Base-by-base conservation (phyloP, 2,888 invertebrate genomes). In the Drosophila paracracens region DNA sequence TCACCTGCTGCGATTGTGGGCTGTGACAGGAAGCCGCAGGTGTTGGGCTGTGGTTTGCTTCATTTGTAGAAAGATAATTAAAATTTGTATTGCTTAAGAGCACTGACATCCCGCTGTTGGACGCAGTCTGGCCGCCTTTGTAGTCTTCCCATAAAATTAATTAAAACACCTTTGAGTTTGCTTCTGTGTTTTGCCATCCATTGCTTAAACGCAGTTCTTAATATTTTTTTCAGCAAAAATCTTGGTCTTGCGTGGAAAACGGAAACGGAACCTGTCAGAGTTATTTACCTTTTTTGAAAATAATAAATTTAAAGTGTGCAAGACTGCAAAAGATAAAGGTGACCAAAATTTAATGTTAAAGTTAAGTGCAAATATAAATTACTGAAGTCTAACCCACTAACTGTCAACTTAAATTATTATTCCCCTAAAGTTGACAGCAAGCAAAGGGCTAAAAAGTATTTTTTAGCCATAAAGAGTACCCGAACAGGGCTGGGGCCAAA, bases 41-140 rank as follows among this genome's bases (percentile, higher is more conserved):
- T 58, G 36, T 62, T 67, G 65, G 50, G 25, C 13, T 56, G 27
- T 51, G 60, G 50, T 51, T 11, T 69, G 62, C 13, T 64, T 52
- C 52, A 33, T 25, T 59, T 33, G 29, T 46, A 38, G 18, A 75
- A 64, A 51, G 53, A 72, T 76, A 76, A 79, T 79, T 80, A 72
- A 76, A 76, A 66, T 79, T 70, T 69, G 65, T 52, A 43, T 6
- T 50, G 40, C 33, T 54, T 36, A 38, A 68, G 2, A 27, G 27
- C 13, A 5, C 52, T 13, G 33, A 27, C 48, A 50, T 21, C n/a
- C 63, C 21, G 59, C 29, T 43, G 51, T 53, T 50, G 52, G 52
- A 8, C 21, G 25, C 52, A n/a, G 33, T 59, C 27, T 40, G 25
- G 7, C 13, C 40, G 46, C 46, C 48, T 63, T 59, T 62, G 13